Evolutionary conservation across 2,797 vertebrate species (phyloP), one percentile per base, ranked within the genome.

Genomic region (Peromyscus eremicus): DNA sequence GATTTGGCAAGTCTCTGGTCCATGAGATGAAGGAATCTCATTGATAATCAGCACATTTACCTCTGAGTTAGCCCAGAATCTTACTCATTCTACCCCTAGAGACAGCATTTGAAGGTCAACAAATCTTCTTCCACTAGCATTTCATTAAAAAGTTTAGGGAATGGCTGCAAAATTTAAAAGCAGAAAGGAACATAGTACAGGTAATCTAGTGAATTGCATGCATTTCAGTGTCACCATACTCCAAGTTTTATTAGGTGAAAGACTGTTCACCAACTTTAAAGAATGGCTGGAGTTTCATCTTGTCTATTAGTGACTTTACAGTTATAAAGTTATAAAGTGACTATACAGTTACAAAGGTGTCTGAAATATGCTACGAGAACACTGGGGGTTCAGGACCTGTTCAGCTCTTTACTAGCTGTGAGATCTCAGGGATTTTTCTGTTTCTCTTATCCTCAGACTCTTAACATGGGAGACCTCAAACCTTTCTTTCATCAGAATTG

Each of bases 61-160:
- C 46, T 87, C n/a, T 71, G 43, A 77, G 43, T 89, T 81, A 23
- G 27, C n/a, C 32, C 66, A 32, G 52, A 73, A 25, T 34, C 27
- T 29, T 73, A 23, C 6, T 86, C 29, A 10, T 87, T 76, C 27
- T 49, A 27, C 4, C 1, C 43, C 7, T 13, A 64, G 37, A 29
- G 9, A 73, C 25, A 70, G 14, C 37, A 25, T 71, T 86, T 46
- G 60, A 77, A 70, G 25, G 79, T 43, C 46, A 94, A 46, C 2
- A 25, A 71, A 3, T 27, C 55, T 4, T 27, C 16, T 94, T 94
- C 32, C n/a, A n/a, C 17, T 81, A 75, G 34, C 9, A 84, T 83
- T 68, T 87, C 27, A 55, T 14, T 49, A 77, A 73, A 55, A 60
- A 71, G 83, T 94, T 75, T 75, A 66, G 83, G 94, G 52, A 92